phyloP scores from a whole-genome alignment of 2,113 vertebrate genomes.

The Natator depressus region DNA sequence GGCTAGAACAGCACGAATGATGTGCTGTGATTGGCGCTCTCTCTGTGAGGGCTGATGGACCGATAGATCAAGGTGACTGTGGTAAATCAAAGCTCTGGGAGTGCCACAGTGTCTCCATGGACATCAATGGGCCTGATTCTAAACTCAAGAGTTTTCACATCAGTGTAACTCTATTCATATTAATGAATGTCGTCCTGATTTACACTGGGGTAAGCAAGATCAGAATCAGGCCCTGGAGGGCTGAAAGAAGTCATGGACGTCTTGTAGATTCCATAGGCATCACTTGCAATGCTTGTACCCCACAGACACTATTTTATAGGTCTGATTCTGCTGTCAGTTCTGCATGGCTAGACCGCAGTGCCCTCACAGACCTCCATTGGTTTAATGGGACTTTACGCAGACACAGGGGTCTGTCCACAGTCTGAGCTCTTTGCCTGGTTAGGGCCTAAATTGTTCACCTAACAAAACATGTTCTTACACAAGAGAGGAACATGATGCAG shows the following conservation, averaged over 20 bases:
- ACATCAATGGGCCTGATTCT: not conserved
- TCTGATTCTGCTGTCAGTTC: not conserved
- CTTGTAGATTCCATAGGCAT: not conserved
- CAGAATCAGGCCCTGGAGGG: accelerated
- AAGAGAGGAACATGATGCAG: not conserved
- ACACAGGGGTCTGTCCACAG: not conserved
- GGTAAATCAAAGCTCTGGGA: not conserved
- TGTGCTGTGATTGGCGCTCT: too few species aligned
- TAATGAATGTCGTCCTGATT: not conserved
- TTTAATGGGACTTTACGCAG: not conserved
- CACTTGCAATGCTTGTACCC: accelerated
- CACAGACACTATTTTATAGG: not conserved
- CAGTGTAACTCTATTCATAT: not conserved
- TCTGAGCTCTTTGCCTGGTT: not conserved
- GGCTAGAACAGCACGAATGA: too few species aligned
- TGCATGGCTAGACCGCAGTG: not conserved
- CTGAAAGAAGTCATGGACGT: not conserved
- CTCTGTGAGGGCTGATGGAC: too few species aligned
- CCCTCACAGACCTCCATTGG: not conserved
- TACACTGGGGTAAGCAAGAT: not conserved
- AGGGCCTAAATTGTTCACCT: not conserved
- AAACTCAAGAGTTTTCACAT: not conserved
- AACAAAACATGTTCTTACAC: accelerated
- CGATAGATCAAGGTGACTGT: not conserved
- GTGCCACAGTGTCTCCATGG: not conserved